Base-by-base conservation (phyloP, 2,888 invertebrate species). In the Eudasyphora cyanicolor region DNA sequence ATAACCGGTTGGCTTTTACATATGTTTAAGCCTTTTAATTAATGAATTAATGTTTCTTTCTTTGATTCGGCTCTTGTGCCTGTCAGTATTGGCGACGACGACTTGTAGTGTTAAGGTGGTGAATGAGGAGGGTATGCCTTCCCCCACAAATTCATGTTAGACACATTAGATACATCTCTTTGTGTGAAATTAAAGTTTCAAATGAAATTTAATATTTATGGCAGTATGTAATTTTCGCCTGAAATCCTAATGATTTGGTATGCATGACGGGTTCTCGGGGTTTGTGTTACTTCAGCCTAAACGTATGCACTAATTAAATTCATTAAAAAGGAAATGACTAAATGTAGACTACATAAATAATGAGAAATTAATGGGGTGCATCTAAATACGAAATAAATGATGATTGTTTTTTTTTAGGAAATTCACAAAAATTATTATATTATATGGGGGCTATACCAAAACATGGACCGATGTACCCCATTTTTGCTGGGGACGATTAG, bases 11-110 rank as follows among this genome's bases (percentile, higher is more conserved):
- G 45, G 32, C 42, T 67, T 67, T 71, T 71, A 78, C 79, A 84
- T 76, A 73, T 84, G 83, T 84, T 77, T 77, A 77, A 80, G 77
- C 80, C 78, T 84, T 81, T 84, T 81, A 81, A 84, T 81, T 84
- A 84, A 81, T 84, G 83, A 80, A 78, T 84, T 76, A 84, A 84
- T 84, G 80, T 78, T 67, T 74, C 75, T 67, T 27, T 57, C 27
- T 54, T n/a, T n/a, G n/a, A 10, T 38, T 38, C 38, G 38, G 1
- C 38, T 45, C 4, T 14, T n/a, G 45, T 45, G n/a, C n/a, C 45
- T 51, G 62, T 49, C 29, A 42, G 38, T 42, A 4, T 2, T 27
- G 57, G 12, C 24, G 24, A 24, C 24, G 24, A 69, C 17, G 69
- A n/a, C n/a, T n/a, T n/a, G n/a, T 24, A 27, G 45, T 45, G 29